phyloP scores from a whole-genome alignment of 2,113 vertebrate species.

The pig (Sus scrofa) region DNA sequence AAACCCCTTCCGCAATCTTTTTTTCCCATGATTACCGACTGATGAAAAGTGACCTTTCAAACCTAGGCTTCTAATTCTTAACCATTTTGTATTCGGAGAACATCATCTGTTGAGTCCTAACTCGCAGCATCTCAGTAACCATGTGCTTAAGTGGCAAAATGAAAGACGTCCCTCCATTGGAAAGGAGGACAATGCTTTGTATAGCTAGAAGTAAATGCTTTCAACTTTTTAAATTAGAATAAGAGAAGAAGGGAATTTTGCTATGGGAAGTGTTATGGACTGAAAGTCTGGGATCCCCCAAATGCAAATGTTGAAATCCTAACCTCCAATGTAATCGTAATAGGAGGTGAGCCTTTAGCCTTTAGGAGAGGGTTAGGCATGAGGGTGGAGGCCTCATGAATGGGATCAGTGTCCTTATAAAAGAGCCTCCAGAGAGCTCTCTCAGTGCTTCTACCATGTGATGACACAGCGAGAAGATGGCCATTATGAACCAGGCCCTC shows the following conservation, averaged over 20 bases:
- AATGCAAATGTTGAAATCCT: neutral
- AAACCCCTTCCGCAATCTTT: neutral
- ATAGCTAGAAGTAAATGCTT: neutral
- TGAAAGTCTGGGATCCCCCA: neutral
- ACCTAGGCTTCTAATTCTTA: neutral
- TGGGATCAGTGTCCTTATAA: neutral
- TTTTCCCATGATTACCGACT: neutral
- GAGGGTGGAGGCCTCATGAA: neutral
- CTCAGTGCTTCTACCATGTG: neutral
- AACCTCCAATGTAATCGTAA: neutral
- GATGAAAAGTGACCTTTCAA: conserved; percentile 6
- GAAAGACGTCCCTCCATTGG: neutral
- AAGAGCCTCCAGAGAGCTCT: neutral
- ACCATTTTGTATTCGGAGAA: neutral
- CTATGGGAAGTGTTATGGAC: neutral
- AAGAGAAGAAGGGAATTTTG: neutral
- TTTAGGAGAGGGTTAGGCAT: neutral
- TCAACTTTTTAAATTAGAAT: neutral
- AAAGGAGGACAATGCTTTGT: neutral
- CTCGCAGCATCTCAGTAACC: neutral
- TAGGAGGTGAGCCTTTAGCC: neutral
- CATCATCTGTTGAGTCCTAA: conserved; percentile 5
- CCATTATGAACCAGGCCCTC: neutral
- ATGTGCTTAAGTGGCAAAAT: neutral
- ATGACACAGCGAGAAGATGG: neutral